Conservation (phyloP, 2,888 invertebrate species). For the Chrysina gloriosa region DNA sequence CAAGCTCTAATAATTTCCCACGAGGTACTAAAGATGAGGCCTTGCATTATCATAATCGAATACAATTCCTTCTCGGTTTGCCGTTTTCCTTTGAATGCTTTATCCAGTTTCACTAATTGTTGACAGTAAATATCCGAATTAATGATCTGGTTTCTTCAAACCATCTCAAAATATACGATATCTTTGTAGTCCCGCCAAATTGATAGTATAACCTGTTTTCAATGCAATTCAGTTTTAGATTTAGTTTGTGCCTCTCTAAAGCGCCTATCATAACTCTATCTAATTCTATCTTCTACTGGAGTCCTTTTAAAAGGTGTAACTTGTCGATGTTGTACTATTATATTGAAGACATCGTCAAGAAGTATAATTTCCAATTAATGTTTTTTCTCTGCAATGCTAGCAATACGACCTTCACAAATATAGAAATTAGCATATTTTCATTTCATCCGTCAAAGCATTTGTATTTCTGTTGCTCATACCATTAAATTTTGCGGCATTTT, state of each 20-base stretch:
- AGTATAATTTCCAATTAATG: constrained; percentile 72
- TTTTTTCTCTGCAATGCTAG: constrained; percentile 71
- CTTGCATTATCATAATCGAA: too few species aligned
- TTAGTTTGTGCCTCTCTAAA: constrained; percentile 67
- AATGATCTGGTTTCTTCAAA: constrained; percentile 58
- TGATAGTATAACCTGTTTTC: constrained; percentile 72
- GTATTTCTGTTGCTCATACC: constrained; percentile 71
- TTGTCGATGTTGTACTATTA: constrained; percentile 64
- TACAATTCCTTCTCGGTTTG: too few species aligned
- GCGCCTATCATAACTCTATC: constrained; percentile 69
- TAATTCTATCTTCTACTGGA: constrained; percentile 65
- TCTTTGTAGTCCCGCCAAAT: constrained; percentile 71
- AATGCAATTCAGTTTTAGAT: constrained; percentile 69
- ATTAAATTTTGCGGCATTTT: constrained; percentile 69
- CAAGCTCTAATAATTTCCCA: too few species aligned
- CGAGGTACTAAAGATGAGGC: too few species aligned
- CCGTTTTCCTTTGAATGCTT: too few species aligned
- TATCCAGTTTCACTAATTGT: too few species aligned
- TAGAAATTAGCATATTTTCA: constrained; percentile 70
- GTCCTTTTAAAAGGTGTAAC: constrained; percentile 61
- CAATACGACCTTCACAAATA: constrained; percentile 74
- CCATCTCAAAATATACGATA: constrained; percentile 71
- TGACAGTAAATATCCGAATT: constrained; percentile 48
- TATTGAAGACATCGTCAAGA: constrained; percentile 72
- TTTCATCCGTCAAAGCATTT: constrained; percentile 72